phyloP scores from a whole-genome alignment of 2,797 vertebrate genomes.

The Diglossa cyanea region DNA sequence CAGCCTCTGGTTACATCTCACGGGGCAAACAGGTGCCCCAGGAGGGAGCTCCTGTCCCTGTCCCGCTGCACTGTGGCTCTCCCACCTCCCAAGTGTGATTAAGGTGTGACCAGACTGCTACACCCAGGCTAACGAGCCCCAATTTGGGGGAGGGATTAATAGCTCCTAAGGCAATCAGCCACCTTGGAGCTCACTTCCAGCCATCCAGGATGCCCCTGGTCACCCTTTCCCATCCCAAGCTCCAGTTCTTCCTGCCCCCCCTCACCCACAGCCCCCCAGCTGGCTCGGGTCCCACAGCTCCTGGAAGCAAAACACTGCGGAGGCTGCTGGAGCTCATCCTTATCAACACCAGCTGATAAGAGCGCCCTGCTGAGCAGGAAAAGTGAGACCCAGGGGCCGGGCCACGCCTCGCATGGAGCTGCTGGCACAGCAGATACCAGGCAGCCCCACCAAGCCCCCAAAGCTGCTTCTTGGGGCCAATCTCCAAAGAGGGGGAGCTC shows the following conservation, averaged over 20 bases:
- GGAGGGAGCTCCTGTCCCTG: background rate
- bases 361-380: conserved; percentile 42
- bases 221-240: background rate
- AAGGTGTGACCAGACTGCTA: background rate
- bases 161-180: background rate
- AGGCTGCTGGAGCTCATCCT: background rate
- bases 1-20: background rate
- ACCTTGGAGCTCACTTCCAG: background rate
- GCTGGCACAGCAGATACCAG: rapidly evolving
- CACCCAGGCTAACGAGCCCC: background rate
- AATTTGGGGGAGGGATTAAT: background rate
- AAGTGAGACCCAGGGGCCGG: conserved; percentile 11
- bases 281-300: background rate
- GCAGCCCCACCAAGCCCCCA: background rate
- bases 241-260: background rate
- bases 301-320: background rate
- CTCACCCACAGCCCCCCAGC: background rate
- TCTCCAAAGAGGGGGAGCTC: background rate
- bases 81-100: background rate
- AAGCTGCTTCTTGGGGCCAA: rapidly evolving
- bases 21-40: rapidly evolving
- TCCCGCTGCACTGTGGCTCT: rapidly evolving
- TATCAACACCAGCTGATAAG: background rate
- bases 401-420: background rate
- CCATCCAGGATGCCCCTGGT: rapidly evolving